Base-by-base conservation (phyloP, 2,888 invertebrate genomes). In the Cephus pulcher region DNA sequence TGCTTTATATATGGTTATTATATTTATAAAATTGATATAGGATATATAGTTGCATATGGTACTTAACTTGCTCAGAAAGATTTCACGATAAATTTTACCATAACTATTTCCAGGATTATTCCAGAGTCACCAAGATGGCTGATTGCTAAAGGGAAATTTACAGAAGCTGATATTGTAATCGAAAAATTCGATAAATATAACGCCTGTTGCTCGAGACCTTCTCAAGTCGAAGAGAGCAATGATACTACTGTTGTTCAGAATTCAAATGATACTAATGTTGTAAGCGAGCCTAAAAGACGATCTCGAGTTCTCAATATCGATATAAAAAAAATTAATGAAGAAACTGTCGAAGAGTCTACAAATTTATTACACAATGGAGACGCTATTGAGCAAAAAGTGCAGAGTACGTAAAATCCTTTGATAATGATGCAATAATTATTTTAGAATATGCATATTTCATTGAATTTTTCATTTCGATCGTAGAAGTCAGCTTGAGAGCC, bases 101-200 rank as follows among this genome's bases (percentile, higher is more conserved):
- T 23, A 6, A 56, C 34, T 32, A 32, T 71, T 73, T 70, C 23
- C 34, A 92, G 92, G 91, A 84, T 92, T 4, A 88, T 92, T 75
- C 92, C 92, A 4, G 92, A 92, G 81, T 92, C 92, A 0, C 89
- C 92, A 23, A 86, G 90, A 73, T 92, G 92, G 92, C 80, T 92
- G 3, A 75, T 89, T 32, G 88, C 91, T 1, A 89, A 86, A 73
- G 89, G 88, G 3, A 89, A 89, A 80, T 84, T 84, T 69, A 87
- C 85, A 15, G 89, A 91, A 80, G 91, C 92, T 23, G 88, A 91
- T n/a, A 86, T 86, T 76, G 84, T 89, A 11, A 77, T 91, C 34
- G 86, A 88, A 76, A 88, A 86, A 79, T 90, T 92, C 34, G 86
- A 88, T 0, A 88, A 87, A 76, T 90, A 88, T 76, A 92, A 91